These are phyloP conservation scores for Idaea dimidiata DNA, from an alignment of 2,888 invertebrate species.

Conservation along the genomic window DNA sequence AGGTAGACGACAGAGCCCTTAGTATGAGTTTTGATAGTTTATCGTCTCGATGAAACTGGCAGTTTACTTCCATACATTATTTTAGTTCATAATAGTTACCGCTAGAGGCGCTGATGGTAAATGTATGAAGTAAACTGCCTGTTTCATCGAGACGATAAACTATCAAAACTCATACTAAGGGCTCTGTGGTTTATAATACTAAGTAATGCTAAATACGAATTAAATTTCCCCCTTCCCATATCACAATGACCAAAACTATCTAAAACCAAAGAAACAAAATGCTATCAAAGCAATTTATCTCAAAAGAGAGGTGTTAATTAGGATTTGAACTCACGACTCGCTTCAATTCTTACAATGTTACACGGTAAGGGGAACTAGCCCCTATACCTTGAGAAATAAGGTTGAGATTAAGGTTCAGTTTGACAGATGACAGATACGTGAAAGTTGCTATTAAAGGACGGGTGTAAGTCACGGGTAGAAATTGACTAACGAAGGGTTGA, in stretches of 20 bases:
- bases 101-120: no score
- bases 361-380: conserved; percentile 31
- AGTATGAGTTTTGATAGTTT: no score
- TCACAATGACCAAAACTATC: conserved; percentile 39
- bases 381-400: conserved; percentile 28
- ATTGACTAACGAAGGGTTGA: conserved; percentile 65
- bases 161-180: no score
- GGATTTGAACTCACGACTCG: conserved; percentile 75
- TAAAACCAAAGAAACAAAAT: conserved; percentile 41
- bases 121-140: no score
- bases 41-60: no score
- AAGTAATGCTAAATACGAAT: conserved; percentile 9
- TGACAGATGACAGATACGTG: conserved; percentile 66
- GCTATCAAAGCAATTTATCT: conserved; percentile 76
- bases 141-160: no score
- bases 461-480: conserved; percentile 69
- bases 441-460: conserved; percentile 68
- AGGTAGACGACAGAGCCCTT: no score
- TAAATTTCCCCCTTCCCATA: conserved; percentile 16
- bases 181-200: no score
- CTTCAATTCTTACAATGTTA: conserved; percentile 45
- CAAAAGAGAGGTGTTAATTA: conserved; percentile 76
- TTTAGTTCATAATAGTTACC: no score
- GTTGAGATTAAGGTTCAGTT: conserved; percentile 28
- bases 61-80: no score